These are phyloP conservation scores for Stegodyphus dumicola DNA, from an alignment of 1,140 invertebrate species.

Conservation along the genomic window DNA sequence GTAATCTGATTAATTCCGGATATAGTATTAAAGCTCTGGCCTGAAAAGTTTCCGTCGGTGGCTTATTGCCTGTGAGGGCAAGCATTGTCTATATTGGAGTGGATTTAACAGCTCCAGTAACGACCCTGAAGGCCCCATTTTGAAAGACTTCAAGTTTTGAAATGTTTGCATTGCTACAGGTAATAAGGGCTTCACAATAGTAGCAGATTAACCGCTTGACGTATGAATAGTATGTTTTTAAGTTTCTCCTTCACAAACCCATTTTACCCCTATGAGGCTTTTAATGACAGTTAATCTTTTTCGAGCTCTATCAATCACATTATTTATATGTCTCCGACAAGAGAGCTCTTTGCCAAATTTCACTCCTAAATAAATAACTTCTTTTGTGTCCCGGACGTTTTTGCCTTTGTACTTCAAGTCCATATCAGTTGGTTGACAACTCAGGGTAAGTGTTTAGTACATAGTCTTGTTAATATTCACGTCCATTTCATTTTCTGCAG, in stretches of 20 bases:
- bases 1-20: background rate
- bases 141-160: background rate
- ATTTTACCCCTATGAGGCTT: background rate
- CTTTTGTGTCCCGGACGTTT: background rate
- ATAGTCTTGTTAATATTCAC: background rate
- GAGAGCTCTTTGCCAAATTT: slow-evolving; percentile 2
- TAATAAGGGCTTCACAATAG: background rate
- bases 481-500: background rate
- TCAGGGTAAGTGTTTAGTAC: background rate
- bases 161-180: background rate
- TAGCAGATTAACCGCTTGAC: background rate
- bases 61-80: background rate
- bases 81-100: background rate
- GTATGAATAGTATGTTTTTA: slow-evolving; percentile 3
- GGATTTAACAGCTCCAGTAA: background rate
- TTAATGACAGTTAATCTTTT: background rate
- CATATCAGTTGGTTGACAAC: slow-evolving; percentile 1
- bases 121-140: background rate
- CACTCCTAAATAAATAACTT: background rate
- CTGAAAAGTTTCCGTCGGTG: background rate
- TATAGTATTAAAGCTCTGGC: background rate
- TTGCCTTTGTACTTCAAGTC: background rate
- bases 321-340: background rate
- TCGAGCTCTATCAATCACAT: background rate
- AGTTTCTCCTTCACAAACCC: background rate